Base-by-base conservation (phyloP, 1,140 invertebrate genomes). In the Bombus consobrinus region DNA sequence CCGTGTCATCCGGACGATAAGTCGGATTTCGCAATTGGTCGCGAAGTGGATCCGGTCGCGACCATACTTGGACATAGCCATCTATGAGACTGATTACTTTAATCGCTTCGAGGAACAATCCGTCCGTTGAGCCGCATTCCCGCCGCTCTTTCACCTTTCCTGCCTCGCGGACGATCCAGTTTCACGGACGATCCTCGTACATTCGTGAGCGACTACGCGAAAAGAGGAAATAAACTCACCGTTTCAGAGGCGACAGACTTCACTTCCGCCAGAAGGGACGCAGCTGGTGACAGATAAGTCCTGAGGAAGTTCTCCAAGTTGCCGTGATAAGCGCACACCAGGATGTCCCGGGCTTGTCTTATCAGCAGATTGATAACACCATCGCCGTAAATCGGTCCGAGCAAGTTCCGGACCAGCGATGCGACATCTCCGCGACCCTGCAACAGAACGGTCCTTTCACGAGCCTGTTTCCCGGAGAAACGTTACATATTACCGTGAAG, bases 321-420 rank as follows among this genome's bases (percentile, higher is more conserved):
- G 47, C 96, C 97, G 78, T 96, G 95, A 94, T 96, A 97, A 88
- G 96, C 95, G 91, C 96, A 96, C 47, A 97, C 96, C 86, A 97
- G 95, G 74, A 97, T 95, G 93, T 97, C 96, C 86, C 97, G 96
- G 71, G 97, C 97, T 94, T 97, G 96, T 77, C 96, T 95, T 85
- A 97, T 96, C 91, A 97, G 94, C 89, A 96, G 95, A 91, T 96
- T 95, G 93, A 96, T 95, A 74, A 96, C 96, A 86, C 94, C 94
- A 85, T 95, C 94, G 78, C 94, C 95, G 89, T 96, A 96, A 92
- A 97, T 95, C 83, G 95, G 95, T 62, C 96, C 96, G 87, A 97
- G 96, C 93, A 96, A 96, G 87, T 94, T 96, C 86, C 97, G 96
- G 80, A 97, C 96, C 85, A 97, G 91, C 59, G 93, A 94, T 18